Evolutionary conservation across 2,888 invertebrate genomes (phyloP), one percentile per base, ranked within the genome.

Genomic region (Atrina japonica): DNA sequence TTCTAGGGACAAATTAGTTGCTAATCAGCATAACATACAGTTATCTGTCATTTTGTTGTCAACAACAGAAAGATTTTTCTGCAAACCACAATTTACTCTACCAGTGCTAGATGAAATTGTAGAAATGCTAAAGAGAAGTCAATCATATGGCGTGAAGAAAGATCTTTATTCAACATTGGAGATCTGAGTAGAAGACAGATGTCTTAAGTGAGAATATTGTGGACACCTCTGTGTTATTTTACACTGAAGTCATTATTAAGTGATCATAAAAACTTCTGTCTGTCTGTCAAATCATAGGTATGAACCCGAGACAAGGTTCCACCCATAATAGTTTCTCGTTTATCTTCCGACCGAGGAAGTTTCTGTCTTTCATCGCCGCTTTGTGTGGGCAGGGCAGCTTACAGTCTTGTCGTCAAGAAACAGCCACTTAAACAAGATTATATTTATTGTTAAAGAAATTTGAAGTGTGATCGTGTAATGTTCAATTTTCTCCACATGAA

Each of bases 211-310:
- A 66, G 50, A 58, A 35, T 11, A 27, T 16, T 30, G 47, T 49
- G 41, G 56, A 64, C 49, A 35, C 30, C 43, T 11, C 9, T 58
- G 64, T 69, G 69, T 69, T 56, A 53, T 30, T 69, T 64, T 58
- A 64, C 69, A 41, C 18, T 69, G 53, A 69, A 55, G 43, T 69
- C 56, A 49, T 69, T 56, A 63, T 69, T 69, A 69, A 55, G 40
- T 47, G 47, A 64, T 69, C 45, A 55, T 69, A 69, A 69, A 68
- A 58, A 40, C 56, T 41, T 52, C 47, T 40, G 40, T 61, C 60
- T 63, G 11, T 25, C 63, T 69, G 63, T 41, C 55, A 69, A 69
- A 69, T 69, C 56, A 69, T 59, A 69, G 69, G 50, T 55, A 47
- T 30, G 66, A 41, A 49, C 58, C 29, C 23, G 49, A 27, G 35